These are phyloP conservation scores for Mormyrus iriodes DNA, from an alignment of 2,113 vertebrate species.

Conservation along the genomic window DNA sequence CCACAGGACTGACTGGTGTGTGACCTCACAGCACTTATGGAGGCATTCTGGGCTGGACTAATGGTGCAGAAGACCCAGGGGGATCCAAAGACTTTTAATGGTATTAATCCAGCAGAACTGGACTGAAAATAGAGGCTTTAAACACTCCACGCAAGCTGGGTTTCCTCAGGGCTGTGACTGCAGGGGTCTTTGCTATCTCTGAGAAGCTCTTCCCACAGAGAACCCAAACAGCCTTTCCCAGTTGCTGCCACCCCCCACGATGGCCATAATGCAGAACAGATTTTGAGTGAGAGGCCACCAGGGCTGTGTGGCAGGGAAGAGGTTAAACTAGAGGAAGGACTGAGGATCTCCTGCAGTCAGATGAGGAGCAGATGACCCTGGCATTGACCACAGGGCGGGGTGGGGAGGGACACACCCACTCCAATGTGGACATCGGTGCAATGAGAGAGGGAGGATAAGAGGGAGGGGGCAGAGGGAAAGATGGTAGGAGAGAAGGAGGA, in stretches of 20 bases:
- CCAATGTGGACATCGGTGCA: constrained; percentile 33
- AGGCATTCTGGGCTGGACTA: background rate
- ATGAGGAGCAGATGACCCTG: constrained; percentile 37
- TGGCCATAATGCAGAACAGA: background rate
- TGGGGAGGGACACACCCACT: constrained; percentile 25
- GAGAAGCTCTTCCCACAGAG: background rate
- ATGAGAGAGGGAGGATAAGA: constrained; percentile 34
- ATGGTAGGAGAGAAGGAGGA: constrained; percentile 25
- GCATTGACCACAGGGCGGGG: constrained; percentile 26
- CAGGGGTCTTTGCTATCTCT: background rate
- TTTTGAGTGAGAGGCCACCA: constrained; percentile 34
- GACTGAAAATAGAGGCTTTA: constrained; percentile 19
- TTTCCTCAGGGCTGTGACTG: background rate
- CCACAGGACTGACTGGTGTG: background rate
- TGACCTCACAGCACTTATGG: background rate
- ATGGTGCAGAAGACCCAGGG: background rate
- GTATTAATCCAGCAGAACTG: background rate
- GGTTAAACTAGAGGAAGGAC: constrained; percentile 22
- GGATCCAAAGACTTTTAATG: background rate
- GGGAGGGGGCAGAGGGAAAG: constrained; percentile 13
- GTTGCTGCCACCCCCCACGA: constrained; percentile 8
- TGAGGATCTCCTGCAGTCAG: constrained; percentile 34
- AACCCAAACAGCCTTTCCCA: background rate
- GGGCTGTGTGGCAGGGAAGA: background rate
- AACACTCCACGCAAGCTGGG: background rate